These are phyloP conservation scores for Eubasilissa regina DNA, from an alignment of 1,140 invertebrate genomes.

Conservation along the genomic window DNA sequence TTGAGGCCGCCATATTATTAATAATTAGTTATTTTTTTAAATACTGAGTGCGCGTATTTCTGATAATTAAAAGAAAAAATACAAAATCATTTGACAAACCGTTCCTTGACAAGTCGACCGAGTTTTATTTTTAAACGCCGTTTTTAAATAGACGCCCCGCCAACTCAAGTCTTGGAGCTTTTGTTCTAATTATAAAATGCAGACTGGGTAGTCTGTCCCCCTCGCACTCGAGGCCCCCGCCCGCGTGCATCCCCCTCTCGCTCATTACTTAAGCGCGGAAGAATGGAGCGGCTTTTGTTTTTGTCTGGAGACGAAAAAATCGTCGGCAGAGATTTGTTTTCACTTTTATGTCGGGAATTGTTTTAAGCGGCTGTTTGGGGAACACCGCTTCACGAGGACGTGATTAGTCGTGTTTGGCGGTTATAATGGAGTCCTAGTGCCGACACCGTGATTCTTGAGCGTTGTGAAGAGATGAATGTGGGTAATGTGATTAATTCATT, in stretches of 20 bases:
- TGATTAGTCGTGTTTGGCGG: neutral
- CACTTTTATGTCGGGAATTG: conserved; percentile 40
- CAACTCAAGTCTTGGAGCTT: conserved; percentile 48
- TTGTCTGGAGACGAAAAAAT: conserved; percentile 53
- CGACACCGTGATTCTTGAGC: neutral
- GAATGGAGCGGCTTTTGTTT: conserved; percentile 53
- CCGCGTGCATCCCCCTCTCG: conserved; percentile 28
- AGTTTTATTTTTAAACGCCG: conserved; percentile 39
- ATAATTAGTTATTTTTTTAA: too few relatives aligned
- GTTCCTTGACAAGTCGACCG: neutral
- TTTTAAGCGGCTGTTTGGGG: conserved; percentile 28
- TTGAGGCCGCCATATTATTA: too few relatives aligned
- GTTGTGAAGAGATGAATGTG: neutral
- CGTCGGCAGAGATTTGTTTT: conserved; percentile 45
- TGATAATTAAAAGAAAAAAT: neutral
- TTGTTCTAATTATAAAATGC: conserved; percentile 61
- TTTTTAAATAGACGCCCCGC: conserved; percentile 58
- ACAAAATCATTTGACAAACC: conserved; percentile 10
- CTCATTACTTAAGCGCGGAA: conserved; percentile 46
- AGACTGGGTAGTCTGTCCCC: conserved; percentile 40
- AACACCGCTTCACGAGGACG: neutral
- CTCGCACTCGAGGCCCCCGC: neutral
- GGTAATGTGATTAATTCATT: too few relatives aligned
- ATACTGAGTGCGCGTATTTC: neutral
- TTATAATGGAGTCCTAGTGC: neutral